These are phyloP conservation scores for Gastracanthus pulcherrimus DNA, from an alignment of 2,888 invertebrate species.

Conservation along the genomic window DNA sequence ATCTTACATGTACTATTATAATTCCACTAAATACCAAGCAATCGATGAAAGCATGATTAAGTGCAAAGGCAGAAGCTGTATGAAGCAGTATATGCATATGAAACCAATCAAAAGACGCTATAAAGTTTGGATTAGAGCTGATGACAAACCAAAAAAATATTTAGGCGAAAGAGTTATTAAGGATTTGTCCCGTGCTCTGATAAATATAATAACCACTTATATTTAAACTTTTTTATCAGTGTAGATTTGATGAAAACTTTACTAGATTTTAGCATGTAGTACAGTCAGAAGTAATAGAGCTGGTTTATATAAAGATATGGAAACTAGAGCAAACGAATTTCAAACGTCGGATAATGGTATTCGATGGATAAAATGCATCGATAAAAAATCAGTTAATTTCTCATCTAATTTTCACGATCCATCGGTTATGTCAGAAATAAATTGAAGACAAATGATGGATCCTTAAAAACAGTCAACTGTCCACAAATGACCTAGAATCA, in stretches of 20 bases:
- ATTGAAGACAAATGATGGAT: no score
- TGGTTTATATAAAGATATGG: no score
- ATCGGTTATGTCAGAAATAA: no score
- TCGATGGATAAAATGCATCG: no score
- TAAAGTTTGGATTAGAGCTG: constrained; percentile 63
- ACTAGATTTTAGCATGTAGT: no score
- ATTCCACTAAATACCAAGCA: constrained; percentile 53
- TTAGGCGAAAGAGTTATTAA: constrained; percentile 64
- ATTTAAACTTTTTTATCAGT: constrained; percentile 63
- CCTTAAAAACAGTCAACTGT: no score
- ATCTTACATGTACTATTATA: constrained; percentile 54
- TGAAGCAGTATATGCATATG: constrained; percentile 63
- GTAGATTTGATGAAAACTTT: constrained; percentile 55
- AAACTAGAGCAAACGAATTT: no score
- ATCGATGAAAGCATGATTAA: constrained; percentile 65
- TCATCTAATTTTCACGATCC: no score
- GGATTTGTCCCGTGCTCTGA: constrained; percentile 59
- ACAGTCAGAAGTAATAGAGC: no score
- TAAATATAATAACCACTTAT: constrained; percentile 60
- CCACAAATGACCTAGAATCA: no score
- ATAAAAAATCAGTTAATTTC: no score
- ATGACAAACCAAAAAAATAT: constrained; percentile 50
- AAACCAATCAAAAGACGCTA: constrained; percentile 64
- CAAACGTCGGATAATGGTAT: no score
- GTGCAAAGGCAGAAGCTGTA: constrained; percentile 61